These are phyloP conservation scores for Uloborus diversus DNA, from an alignment of 1,140 invertebrate genomes.

Conservation along the genomic window DNA sequence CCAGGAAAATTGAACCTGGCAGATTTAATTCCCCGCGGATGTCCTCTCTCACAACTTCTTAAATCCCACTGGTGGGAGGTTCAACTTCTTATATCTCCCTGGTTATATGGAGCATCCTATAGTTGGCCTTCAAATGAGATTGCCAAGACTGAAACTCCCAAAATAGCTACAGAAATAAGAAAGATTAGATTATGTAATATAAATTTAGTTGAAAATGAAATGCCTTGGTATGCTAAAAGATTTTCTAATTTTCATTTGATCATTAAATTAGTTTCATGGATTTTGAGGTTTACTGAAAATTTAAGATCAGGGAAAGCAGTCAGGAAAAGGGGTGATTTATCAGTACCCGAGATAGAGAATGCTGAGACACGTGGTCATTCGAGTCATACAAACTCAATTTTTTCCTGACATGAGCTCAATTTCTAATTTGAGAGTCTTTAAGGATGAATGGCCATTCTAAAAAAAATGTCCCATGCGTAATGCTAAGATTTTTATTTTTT, in stretches of 20 bases:
- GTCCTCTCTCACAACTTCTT: background rate
- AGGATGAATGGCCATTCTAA: too few relatives aligned
- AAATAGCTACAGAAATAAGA: background rate
- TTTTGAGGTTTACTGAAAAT: background rate
- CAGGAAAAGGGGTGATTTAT: background rate
- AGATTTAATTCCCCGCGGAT: background rate
- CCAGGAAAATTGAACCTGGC: too few relatives aligned
- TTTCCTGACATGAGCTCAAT: background rate
- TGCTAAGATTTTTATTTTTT: too few relatives aligned
- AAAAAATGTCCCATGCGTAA: too few relatives aligned
- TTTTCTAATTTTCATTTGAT: background rate
- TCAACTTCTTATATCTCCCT: too few relatives aligned
- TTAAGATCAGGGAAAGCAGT: background rate
- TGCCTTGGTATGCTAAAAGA: background rate
- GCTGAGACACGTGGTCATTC: background rate
- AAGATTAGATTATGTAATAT: background rate
- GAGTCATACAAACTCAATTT: background rate
- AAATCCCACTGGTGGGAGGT: background rate
- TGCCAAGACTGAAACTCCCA: background rate
- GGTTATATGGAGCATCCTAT: background rate
- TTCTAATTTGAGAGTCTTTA: background rate
- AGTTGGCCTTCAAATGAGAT: background rate
- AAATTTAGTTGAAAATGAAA: background rate
- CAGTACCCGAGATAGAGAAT: background rate
- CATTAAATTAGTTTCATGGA: background rate